A percentile compares a stretch with the other conserved stretches of the same genome.
phyloP scores from a whole-genome alignment of 2,797 vertebrate genomes.

The Scolopax bukidnonensis region DNA sequence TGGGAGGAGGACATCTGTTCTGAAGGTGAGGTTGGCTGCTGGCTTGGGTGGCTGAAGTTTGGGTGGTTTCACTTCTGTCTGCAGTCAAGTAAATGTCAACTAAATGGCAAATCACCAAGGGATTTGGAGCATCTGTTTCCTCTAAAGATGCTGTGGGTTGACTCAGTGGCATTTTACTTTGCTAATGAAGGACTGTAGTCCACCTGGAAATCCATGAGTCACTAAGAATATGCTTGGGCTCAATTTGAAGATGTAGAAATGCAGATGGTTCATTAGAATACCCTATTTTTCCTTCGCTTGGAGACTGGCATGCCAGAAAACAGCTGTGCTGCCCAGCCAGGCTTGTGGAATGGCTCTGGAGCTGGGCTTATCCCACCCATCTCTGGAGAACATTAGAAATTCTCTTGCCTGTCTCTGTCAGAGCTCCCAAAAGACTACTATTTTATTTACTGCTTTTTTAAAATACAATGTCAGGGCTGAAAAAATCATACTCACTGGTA shows the following conservation, averaged over 20 bases:
- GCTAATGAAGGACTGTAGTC: rapidly evolving
- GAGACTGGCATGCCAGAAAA: too few relatives aligned
- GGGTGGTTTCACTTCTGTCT: not conserved
- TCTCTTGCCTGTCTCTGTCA: not conserved
- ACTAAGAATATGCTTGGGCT: not conserved
- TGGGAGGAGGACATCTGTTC: not conserved
- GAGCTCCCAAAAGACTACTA: not conserved
- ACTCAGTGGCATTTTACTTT: not conserved
- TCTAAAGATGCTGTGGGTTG: not conserved
- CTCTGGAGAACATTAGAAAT: not conserved
- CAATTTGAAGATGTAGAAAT: not conserved
- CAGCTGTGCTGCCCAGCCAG: not conserved
- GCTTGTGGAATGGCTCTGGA: not conserved
- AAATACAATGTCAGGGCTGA: not conserved
- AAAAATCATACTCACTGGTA: not conserved
- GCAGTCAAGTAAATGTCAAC: not conserved
- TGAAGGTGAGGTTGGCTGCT: not conserved
- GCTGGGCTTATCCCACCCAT: not conserved
- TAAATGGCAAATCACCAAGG: not conserved
- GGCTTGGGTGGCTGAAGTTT: not conserved
- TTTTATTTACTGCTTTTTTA: not conserved
- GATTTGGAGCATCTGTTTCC: not conserved
- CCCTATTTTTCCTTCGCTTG: rapidly evolving
- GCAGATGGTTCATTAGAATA: not conserved
- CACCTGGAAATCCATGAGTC: not conserved